These are phyloP conservation scores for Heliconius sara DNA, from an alignment of 2,888 invertebrate species.

Conservation along the genomic window DNA sequence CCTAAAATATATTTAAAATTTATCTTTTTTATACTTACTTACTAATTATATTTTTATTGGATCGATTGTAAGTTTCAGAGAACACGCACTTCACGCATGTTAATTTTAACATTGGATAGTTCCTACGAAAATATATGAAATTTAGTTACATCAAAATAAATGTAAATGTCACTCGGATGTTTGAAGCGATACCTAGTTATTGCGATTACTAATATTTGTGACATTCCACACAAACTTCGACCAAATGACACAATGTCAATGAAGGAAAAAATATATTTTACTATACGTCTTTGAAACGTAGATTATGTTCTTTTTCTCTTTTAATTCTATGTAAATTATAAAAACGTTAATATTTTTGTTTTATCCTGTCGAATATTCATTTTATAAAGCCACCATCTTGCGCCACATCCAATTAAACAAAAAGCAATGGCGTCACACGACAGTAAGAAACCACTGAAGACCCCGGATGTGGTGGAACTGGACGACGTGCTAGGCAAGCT, in stretches of 20 bases:
- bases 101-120: too few species aligned
- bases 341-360: background rate
- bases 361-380: background rate
- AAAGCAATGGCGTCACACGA: constrained; percentile 26
- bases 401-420: background rate
- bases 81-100: too few species aligned
- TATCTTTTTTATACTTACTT: too few species aligned
- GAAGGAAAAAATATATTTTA: background rate
- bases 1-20: too few species aligned
- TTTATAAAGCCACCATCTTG: background rate
- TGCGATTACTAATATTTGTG: background rate
- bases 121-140: too few species aligned
- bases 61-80: too few species aligned
- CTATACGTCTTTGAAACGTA: background rate
- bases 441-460: constrained; percentile 23
- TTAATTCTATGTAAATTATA: background rate
- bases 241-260: background rate
- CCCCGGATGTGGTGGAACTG: constrained; percentile 61
- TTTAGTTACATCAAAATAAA: background rate
- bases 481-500: constrained; percentile 72
- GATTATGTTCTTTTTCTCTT: background rate
- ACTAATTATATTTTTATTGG: too few species aligned
- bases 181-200: background rate
- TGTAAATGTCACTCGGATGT: rapidly evolving
- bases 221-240: background rate